Evolutionary conservation across 2,113 vertebrate genomes (phyloP).

Genomic region (Puffinus mauretanicus): DNA sequence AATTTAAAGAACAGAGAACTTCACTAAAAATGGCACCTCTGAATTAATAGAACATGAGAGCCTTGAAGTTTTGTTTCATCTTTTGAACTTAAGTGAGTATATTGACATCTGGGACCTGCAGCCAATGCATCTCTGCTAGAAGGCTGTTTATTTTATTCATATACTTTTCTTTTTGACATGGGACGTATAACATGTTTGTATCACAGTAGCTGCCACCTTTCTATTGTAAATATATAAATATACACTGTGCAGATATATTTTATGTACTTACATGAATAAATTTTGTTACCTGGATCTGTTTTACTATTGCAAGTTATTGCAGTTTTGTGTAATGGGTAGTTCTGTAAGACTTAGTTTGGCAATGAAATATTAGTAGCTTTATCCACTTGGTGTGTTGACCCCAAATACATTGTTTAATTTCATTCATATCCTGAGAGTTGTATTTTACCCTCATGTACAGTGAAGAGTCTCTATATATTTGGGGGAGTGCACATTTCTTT

Average conservation of each 20-base stretch:
- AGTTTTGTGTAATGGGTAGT: not conserved
- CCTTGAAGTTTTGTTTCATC: not conserved
- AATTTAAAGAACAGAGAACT: not conserved
- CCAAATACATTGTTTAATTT: not conserved
- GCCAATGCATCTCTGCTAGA: not conserved
- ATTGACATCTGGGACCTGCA: not conserved
- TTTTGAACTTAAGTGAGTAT: not conserved
- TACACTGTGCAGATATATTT: not conserved
- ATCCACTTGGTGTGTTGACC: not conserved
- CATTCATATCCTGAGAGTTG: not conserved
- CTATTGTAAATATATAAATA: not conserved
- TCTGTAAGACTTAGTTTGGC: not conserved
- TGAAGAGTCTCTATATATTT: not conserved
- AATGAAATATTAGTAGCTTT: not conserved
- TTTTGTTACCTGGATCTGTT: not conserved
- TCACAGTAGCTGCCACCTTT: not conserved
- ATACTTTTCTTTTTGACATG: not conserved
- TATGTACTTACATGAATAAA: not conserved
- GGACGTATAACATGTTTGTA: not conserved
- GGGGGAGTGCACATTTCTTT: rapidly evolving
- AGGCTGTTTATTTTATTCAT: not conserved
- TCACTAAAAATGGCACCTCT: not conserved
- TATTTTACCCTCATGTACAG: not conserved
- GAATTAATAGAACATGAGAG: not conserved
- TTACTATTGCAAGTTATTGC: not conserved